Evolutionary conservation across 2,797 vertebrate genomes (phyloP), one percentile per base, ranked within the genome.

Genomic region (Smutsia temminckii): DNA sequence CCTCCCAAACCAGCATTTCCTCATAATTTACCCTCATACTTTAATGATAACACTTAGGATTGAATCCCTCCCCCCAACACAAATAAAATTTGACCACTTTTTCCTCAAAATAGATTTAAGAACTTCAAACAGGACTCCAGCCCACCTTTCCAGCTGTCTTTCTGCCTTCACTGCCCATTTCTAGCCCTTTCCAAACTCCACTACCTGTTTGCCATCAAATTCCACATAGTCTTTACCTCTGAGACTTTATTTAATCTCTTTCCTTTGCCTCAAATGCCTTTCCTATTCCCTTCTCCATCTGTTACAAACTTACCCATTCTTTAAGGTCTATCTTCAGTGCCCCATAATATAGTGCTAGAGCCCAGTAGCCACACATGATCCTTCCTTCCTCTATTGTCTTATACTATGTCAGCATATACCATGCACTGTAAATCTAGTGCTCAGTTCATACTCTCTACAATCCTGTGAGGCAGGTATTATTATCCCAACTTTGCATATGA

Each of bases 21-120:
- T 93, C 32, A 2, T 84, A 75, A 75, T 40, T 86, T 92, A 55
- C 5, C 13, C 13, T 57, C 74, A 51, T 40, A 16, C 53, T 66
- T 95, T 88, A 84, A 95, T 83, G 42, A 81, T 34, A 51, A 89
- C 55, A 61, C 34, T 90, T 80, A 84, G 34, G 21, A 49, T 69
- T 90, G 42, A 34, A 55, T 21, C 32, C n/a, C 32, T 25, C 4
- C 3, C 3, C 11, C 20, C 5, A 34, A 37, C 32, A 23, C 17
- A 46, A 94, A 68, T 92, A 37, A 92, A 92, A 20, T 86, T 75
- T 92, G 53, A 84, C 20, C 14, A 81, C 16, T 20, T 94, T 85
- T 84, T 57, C 68, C 66, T 93, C 32, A 90, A 84, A 90, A 42
- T 74, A 87, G 16, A 91, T 95, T 86, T 32, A 92, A 69, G 49